A percentile compares a stretch with the other conserved stretches of the same genome.
phyloP scores from a whole-genome alignment of 2,113 vertebrate genomes.

The Microcebus ravelobensis region DNA sequence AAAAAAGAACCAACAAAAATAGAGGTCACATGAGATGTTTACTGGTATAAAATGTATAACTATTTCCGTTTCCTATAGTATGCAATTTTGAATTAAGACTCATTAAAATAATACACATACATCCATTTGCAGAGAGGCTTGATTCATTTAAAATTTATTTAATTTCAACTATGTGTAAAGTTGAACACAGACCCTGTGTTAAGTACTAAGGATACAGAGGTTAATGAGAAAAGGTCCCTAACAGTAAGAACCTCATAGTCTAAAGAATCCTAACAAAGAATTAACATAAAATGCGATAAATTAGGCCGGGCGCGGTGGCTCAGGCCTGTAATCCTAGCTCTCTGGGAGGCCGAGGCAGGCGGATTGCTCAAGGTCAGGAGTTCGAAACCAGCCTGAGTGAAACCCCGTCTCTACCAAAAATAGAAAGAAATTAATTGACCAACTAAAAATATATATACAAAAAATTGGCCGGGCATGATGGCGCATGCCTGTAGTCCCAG shows the following conservation, averaged over 20 bases:
- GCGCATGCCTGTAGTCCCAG: too few species aligned
- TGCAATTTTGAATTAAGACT: conserved; percentile 22
- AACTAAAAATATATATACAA: too few species aligned
- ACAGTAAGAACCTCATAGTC: neutral
- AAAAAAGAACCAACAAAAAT: conserved; percentile 29
- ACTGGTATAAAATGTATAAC: conserved; percentile 30
- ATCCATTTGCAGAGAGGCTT: neutral
- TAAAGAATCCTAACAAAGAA: conserved; percentile 25
- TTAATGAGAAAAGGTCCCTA: neutral
- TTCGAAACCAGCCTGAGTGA: too few species aligned
- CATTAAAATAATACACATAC: neutral
- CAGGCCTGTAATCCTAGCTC: too few species aligned
- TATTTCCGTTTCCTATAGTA: neutral
- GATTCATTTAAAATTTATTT: neutral
- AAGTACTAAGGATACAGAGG: neutral
- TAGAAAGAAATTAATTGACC: too few species aligned
- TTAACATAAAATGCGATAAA: neutral
- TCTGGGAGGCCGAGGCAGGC: too few species aligned
- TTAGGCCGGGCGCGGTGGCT: too few species aligned
- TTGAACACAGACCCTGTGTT: neutral
- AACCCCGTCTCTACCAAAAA: too few species aligned
- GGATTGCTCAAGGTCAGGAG: too few species aligned
- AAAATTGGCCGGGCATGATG: too few species aligned
- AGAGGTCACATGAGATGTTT: conserved; percentile 1
- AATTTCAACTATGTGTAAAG: neutral